Conservation (phyloP, 2,888 invertebrate genomes). For the Meteorus colon region DNA sequence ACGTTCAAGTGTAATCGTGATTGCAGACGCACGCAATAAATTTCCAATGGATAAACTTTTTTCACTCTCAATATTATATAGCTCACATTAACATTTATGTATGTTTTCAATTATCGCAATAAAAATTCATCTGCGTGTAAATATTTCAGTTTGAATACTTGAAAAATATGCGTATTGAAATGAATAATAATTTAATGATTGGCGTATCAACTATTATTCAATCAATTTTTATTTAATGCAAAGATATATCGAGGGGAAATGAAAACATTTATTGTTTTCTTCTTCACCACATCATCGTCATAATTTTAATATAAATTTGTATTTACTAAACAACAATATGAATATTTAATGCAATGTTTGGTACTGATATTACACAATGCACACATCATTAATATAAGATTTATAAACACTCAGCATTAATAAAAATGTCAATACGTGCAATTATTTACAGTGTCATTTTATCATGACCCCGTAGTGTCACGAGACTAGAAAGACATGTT, state of each 20-base stretch:
- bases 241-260: too few species aligned
- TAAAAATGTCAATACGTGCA: not conserved
- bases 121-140: too few species aligned
- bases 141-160: too few species aligned
- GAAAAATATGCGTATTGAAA: too few species aligned
- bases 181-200: too few species aligned
- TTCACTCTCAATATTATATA: constrained; percentile 4
- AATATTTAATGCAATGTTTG: not conserved
- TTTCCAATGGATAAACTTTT: constrained; percentile 25
- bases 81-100: too few species aligned
- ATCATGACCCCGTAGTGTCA: constrained; percentile 7
- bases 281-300: not conserved
- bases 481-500: not conserved
- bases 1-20: constrained; percentile 68
- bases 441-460: not conserved
- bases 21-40: constrained; percentile 63
- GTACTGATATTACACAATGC: not conserved
- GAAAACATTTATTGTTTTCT: too few species aligned
- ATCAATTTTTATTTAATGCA: too few species aligned
- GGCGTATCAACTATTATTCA: too few species aligned
- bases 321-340: not conserved
- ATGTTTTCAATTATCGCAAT: too few species aligned
- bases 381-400: not conserved
- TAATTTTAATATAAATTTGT: not conserved
- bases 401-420: not conserved